Base-by-base conservation (phyloP, 2,797 vertebrate genomes). In the Silurus aristotelis region DNA sequence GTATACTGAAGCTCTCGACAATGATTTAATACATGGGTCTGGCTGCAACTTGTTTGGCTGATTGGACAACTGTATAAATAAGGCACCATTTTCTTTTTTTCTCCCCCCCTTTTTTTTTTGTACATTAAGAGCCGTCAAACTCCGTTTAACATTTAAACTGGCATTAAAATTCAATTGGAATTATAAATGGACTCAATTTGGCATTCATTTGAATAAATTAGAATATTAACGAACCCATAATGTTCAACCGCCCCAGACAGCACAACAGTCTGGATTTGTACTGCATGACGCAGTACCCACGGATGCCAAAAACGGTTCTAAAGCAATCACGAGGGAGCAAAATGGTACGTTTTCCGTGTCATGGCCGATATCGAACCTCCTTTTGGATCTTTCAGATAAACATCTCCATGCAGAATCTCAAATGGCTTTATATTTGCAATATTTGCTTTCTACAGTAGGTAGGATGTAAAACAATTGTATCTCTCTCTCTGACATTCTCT, bases 121-220 rank as follows among this genome's bases (percentile, higher is more conserved):
- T 46, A 63, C 60, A 79, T 79, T 46, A 46, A 48, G 38, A 2
- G 60, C 77, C 46, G 58, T 79, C 38, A 64, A 63, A 79, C 19
- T n/a, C 38, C 22, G 64, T 79, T 79, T 63, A 64, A 80, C 43
- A 25, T 48, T 61, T 70, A 58, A 72, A 83, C 10, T 46, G n/a
- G 25, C 58, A 82, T 55, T 52, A 43, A 8, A 55, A 43, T 52
- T 52, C 48, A 52, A 52, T n/a, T 60, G 27, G 31, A 83, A 71
- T 60, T 71, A 58, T n/a, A 38, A n/a, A 46, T 46, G 31, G 81
- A 83, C 71, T 58, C 60, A 83, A 61, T 83, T n/a, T 72, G 31
- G 55, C n/a, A 4, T 60, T 64, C 60, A 48, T 80, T 78, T 79
- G 27, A 60, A 78, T 78, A 9, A 0, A 78, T 78, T 79, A 63